Base-by-base conservation (phyloP, 2,797 vertebrate genomes). In the Loriculus beryllinus region DNA sequence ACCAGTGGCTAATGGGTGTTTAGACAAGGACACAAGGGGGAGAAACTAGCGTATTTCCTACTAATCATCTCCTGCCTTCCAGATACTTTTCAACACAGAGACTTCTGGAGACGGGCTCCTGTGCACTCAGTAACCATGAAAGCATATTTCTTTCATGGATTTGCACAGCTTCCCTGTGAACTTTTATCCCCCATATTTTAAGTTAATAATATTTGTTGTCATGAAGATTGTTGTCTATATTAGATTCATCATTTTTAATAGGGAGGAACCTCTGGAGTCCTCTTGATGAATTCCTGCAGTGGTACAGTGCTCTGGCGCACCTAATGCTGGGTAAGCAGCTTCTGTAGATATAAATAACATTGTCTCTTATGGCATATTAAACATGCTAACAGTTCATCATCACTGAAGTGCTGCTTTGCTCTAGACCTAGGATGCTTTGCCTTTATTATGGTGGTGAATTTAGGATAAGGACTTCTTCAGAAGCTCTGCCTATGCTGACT, bases 241-340 rank as follows among this genome's bases (percentile, higher is more conserved):
- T 60, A 72, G 57, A 69, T 67, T 83, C 15, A 59, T 80, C 12
- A 19, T 57, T 91, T 89, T 48, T 79, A 82, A 56, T 8, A 69
- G 89, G 72, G 85, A 85, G 87, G 78, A 86, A 45, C 63, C 84
- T 52, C 59, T 56, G 83, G 79, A 74, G 91, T 91, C 42, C 43
- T 89, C 78, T 85, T 85, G 39, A 49, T 77, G 82, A 80, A 77
- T 68, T 91, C 82, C 92, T 70, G 80, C 81, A 47, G 63, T 26
- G 82, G 88, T 70, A 22, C 85, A 26, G 0, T 59, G 86, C 75
- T 76, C 56, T 5, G 40, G 69, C 60, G 42, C 56, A 70, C 67
- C 86, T 63, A 49, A 59, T 47, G 43, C 93, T 90, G 84, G 81
- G 54, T 84, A 90, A 96, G 95, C 90, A 93, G 91, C 88, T 93